Base-by-base conservation (phyloP, 1,140 invertebrate genomes). In the Drosophila setifemur region DNA sequence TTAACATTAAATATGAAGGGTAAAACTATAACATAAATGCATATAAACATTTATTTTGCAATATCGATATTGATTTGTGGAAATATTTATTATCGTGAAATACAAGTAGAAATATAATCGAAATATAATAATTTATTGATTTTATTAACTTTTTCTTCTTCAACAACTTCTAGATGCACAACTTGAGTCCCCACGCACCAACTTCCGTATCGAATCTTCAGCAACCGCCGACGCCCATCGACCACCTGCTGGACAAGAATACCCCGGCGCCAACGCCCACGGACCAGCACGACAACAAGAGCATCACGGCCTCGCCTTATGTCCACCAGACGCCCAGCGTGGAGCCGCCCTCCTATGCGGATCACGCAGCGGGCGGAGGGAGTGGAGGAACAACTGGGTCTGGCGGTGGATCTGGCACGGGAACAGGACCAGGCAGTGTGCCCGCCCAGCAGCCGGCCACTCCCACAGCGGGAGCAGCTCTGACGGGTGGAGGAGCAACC, bases 171-270 rank as follows among this genome's bases (percentile, higher is more conserved):
- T 42, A 89, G 88, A 66, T 89, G 11, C 69, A 85, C 47, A 78
- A 88, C 19, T 89, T 89, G 88, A 89, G 88, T 54, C 89, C 89
- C 6, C 76, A 86, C 60, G 81, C 81, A 25, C 87, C 89, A 25
- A 87, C 89, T 69, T 90, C 89, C 21, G 89, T 90, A 35, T 70
- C 89, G 70, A 90, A 87, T 89, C 83, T 90, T 35, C 89, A 90
- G 29, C 89, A 90, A 49, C 89, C 89, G 29, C 44, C 81, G 18
- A 90, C 89, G n/a, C 89, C 89, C 25, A 89, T 90, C 23, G 89
- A 90, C 63, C 89, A 90, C 63, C 67, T 90, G 42, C 61, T 90
- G 54, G 89, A 90, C 66, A 90, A 90, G 72, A 90, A 90, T 54
- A 90, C 89, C 16, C 89, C 89, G 16, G 89, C 89, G 12, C 89